A percentile compares a stretch with the other conserved stretches of the same genome.
These are phyloP conservation scores for Myotis brandtii DNA, from an alignment of 2,113 vertebrate species.

Conservation along the genomic window DNA sequence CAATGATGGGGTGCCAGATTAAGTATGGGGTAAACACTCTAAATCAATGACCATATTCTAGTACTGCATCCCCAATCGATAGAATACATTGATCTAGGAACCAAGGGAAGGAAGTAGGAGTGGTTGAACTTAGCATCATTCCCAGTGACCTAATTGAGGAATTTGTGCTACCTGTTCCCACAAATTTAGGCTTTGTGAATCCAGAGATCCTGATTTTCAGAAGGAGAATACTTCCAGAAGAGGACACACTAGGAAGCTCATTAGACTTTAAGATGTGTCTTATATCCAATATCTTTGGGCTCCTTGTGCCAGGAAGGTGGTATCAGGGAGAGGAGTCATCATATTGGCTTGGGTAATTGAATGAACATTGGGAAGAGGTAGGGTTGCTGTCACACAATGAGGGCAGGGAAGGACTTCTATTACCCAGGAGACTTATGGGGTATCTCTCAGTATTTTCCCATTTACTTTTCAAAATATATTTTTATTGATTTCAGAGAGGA, in stretches of 20 bases:
- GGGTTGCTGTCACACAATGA: too few species aligned
- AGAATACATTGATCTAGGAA: background rate
- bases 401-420: background rate
- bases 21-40: background rate
- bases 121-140: background rate
- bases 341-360: background rate
- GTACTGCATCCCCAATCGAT: fast-evolving
- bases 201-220: background rate
- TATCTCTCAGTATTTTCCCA: background rate
- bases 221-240: background rate
- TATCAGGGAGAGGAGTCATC: background rate
- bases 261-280: background rate
- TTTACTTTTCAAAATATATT: background rate
- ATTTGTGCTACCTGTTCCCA: background rate
- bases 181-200: background rate
- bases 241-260: background rate
- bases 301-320: background rate
- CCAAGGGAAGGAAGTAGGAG: background rate
- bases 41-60: background rate
- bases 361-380: background rate
- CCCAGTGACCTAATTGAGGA: background rate
- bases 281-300: background rate
- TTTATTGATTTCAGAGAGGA: too few species aligned
- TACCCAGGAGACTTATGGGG: fast-evolving
- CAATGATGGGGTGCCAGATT: background rate